Evolutionary conservation across 2,797 vertebrate species (phyloP), one percentile per base, ranked within the genome.

Genomic region (Chloroceryle inda): DNA sequence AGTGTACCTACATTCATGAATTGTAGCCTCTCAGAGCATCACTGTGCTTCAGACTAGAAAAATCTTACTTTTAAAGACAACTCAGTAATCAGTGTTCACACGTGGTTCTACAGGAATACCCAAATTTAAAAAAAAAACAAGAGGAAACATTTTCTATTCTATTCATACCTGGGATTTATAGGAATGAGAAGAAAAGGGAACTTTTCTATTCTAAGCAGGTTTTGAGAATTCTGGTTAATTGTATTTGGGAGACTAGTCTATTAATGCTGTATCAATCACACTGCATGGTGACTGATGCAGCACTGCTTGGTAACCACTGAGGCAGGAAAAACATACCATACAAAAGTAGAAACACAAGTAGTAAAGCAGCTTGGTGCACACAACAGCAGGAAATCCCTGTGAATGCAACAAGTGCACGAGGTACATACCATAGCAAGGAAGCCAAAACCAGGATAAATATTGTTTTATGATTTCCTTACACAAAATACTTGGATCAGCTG

Each of bases 381-480:
- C 26, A 91, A 67, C 79, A 45, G 75, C 84, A 87, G 91, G 89
- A 95, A 93, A 82, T 85, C 77, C 63, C 62, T 66, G 13, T 40
- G 85, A 82, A 27, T 50, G 49, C 72, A 74, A 21, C 59, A 79
- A 88, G 52, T 69, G 49, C 78, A 52, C 2, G 10, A 87, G 75
- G 38, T 59, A 74, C 78, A 47, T 82, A 67, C 56, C 55, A 37
- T 45, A 35, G 86, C 71, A 90, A 85, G 88, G 86, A 66, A 87
- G 33, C 56, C 78, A 85, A 92, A 92, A 63, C 19, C 62, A 69
- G 74, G 68, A 71, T 75, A 94, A 85, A 91, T 89, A 74, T 80
- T 96, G 85, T 85, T 69, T 85, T 24, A 86, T 85, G 2, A 40
- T 83, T 91, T 95, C 77, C 47, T 93, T 87, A 31, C 6, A n/a